These are phyloP conservation scores for Lordiphosa clarofinis DNA, from an alignment of 1,140 invertebrate genomes.

Conservation along the genomic window DNA sequence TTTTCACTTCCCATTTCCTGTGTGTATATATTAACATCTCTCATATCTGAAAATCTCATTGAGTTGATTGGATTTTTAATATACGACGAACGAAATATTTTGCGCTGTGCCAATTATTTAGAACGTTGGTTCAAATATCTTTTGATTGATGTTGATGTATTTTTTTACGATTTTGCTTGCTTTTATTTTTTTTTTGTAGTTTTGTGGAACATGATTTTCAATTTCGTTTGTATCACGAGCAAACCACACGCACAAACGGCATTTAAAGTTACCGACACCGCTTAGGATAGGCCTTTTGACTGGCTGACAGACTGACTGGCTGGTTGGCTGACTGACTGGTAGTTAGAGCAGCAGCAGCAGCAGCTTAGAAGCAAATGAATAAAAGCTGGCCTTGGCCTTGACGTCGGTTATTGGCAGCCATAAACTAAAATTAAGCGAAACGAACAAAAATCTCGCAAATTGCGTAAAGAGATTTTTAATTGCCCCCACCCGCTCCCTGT, in stretches of 20 bases:
- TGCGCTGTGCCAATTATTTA: constrained; percentile 2
- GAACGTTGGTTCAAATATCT: constrained; percentile 7
- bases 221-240: constrained; percentile 3
- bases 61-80: constrained; percentile 2
- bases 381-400: constrained; percentile 52
- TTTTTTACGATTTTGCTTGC: not conserved
- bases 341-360: constrained; percentile 25
- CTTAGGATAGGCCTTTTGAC: constrained; percentile 5
- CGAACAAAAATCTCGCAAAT: constrained; percentile 36
- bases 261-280: constrained; percentile 1
- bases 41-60: not conserved
- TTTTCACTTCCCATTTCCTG: constrained; percentile 12
- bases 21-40: not conserved
- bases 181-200: not conserved
- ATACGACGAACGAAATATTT: too few relatives aligned
- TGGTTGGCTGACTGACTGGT: not conserved
- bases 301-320: not conserved
- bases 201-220: constrained; percentile 14
- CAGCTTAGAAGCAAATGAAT: constrained; percentile 34
- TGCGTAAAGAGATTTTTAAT: constrained; percentile 53
- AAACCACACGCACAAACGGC: constrained; percentile 10
- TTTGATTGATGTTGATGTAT: constrained; percentile 12
- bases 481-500: constrained; percentile 16
- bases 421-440: constrained; percentile 59
- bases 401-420: constrained; percentile 55